These are phyloP conservation scores for Pomatorhinus ruficollis DNA, from an alignment of 2,113 vertebrate species.

Conservation along the genomic window DNA sequence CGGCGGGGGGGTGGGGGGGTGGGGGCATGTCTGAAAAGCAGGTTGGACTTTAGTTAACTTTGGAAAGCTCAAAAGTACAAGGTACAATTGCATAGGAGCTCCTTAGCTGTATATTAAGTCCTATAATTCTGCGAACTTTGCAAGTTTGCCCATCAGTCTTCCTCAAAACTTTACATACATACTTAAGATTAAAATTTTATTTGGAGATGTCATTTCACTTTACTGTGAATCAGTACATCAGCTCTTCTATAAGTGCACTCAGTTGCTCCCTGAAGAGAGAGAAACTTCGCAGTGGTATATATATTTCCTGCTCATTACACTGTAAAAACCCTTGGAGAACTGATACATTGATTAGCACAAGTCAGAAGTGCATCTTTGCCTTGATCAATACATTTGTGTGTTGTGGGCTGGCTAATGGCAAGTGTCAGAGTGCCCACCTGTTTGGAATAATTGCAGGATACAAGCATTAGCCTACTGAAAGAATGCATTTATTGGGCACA, in stretches of 20 bases:
- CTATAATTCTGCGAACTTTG: slow-evolving; percentile 39
- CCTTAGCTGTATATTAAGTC: not conserved
- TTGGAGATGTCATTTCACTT: slow-evolving; percentile 62
- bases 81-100: not conserved
- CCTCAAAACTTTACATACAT: slow-evolving; percentile 36
- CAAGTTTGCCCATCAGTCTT: slow-evolving; percentile 16
- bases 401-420: not conserved
- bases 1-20: no score
- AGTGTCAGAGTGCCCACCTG: slow-evolving; percentile 55
- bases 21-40: not conserved
- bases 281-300: slow-evolving; percentile 62
- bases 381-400: slow-evolving; percentile 62
- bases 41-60: not conserved
- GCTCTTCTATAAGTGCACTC: slow-evolving; percentile 71
- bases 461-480: slow-evolving; percentile 54
- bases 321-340: slow-evolving; percentile 70
- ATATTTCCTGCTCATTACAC: slow-evolving; percentile 70
- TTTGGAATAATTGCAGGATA: slow-evolving; percentile 60
- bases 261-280: slow-evolving; percentile 73
- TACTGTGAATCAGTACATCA: slow-evolving; percentile 68
- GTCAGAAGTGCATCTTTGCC: slow-evolving; percentile 61
- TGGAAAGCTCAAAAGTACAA: not conserved
- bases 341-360: slow-evolving; percentile 67
- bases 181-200: slow-evolving; percentile 66
- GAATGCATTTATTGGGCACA: slow-evolving; percentile 19